phyloP scores from a whole-genome alignment of 92 coral and sea anemone species.

The Epizoanthus ramosus region DNA sequence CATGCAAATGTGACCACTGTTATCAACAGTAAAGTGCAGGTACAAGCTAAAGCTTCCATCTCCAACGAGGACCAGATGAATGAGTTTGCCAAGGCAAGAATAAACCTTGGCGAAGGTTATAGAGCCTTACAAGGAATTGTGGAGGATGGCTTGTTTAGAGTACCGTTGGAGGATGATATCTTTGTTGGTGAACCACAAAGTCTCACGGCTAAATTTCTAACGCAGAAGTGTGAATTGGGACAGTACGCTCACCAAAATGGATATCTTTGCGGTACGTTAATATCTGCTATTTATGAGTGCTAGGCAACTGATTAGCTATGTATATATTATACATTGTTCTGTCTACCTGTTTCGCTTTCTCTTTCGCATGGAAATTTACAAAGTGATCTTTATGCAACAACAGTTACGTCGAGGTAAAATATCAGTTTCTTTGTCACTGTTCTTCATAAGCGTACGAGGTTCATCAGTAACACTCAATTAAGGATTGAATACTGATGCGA shows the following conservation, averaged over 20 bases:
- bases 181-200: constrained; percentile 12
- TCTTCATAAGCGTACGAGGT: no score
- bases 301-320: neutral
- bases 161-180: neutral
- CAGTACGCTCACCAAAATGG: constrained; percentile 36
- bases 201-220: neutral
- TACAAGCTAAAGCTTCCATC: neutral
- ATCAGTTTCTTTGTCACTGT: no score
- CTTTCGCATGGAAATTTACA: no score
- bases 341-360: neutral
- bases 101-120: constrained; percentile 12
- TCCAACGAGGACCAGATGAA: constrained; percentile 3
- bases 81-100: constrained; percentile 16
- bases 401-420: no score
- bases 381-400: no score
- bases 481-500: no score
- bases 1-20: constrained; percentile 27
- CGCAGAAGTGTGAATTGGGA: constrained; percentile 41
- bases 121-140: constrained; percentile 10
- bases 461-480: no score
- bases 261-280: constrained; percentile 47
- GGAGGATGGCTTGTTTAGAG: neutral
- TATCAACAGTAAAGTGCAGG: neutral
- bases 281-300: neutral
- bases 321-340: neutral